A percentile compares a stretch with the other conserved stretches of the same genome.
Conservation (phyloP, 1,140 invertebrate genomes). For the Thalassaphorura encarpata region DNA sequence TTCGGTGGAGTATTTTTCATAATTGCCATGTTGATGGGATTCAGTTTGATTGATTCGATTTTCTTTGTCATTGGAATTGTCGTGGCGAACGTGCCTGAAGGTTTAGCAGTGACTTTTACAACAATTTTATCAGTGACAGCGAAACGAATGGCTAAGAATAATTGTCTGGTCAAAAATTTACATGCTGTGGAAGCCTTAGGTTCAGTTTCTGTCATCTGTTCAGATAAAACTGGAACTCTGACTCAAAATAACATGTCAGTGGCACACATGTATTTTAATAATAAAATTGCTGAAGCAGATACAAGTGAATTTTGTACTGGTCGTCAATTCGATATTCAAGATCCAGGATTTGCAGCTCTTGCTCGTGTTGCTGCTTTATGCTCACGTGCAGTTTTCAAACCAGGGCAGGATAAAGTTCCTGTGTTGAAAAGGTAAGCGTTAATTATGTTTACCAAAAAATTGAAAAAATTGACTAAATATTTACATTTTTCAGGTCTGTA, state of each 20-base stretch:
- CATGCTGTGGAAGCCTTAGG: conserved; percentile 70
- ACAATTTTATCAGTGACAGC: conserved; percentile 39
- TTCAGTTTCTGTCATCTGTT: conserved; percentile 67
- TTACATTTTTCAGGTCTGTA: background rate
- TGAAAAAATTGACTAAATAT: background rate
- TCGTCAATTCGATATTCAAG: conserved; percentile 35
- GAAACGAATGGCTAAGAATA: conserved; percentile 61
- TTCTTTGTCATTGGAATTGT: conserved; percentile 76
- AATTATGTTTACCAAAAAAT: background rate
- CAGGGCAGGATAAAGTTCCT: conserved; percentile 45
- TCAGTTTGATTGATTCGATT: conserved; percentile 58
- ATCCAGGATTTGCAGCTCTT: conserved; percentile 48
- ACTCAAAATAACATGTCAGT: conserved; percentile 70
- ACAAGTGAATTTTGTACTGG: conserved; percentile 37
- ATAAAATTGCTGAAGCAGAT: conserved; percentile 48
- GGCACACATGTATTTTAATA: conserved; percentile 63
- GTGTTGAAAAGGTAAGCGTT: conserved; percentile 14
- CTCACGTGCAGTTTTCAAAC: conserved; percentile 62
- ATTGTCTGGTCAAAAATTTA: conserved; percentile 66
- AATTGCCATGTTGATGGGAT: conserved; percentile 55
- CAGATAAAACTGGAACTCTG: conserved; percentile 57
- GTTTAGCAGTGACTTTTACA: conserved; percentile 24
- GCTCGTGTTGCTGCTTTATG: conserved; percentile 60
- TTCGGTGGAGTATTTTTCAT: conserved; percentile 63
- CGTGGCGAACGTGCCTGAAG: conserved; percentile 60